A percentile compares a stretch with the other conserved stretches of the same genome.
Conservation (phyloP, 1,140 invertebrate genomes). For the Armadillidium nasatum region DNA sequence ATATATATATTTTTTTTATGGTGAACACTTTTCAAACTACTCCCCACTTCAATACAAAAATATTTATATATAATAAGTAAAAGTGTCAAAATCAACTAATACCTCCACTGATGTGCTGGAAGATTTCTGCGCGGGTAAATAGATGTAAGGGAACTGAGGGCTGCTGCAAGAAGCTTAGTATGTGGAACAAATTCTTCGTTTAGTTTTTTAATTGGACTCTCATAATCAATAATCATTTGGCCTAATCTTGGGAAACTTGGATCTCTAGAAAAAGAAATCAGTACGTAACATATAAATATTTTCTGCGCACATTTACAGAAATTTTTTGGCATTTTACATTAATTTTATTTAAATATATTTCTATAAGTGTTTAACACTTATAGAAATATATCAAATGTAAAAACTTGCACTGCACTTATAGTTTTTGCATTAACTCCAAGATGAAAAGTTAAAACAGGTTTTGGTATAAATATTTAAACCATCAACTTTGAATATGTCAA, state of each 20-base stretch:
- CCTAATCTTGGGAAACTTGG: slow-evolving; percentile 88
- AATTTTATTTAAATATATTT: too few relatives aligned
- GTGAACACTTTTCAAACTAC: background rate
- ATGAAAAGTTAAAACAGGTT: too few relatives aligned
- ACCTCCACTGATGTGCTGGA: slow-evolving; percentile 84
- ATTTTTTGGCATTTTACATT: too few relatives aligned
- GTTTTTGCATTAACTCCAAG: too few relatives aligned
- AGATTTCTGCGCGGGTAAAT: slow-evolving; percentile 86
- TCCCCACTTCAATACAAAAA: too few relatives aligned
- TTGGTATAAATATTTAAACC: too few relatives aligned
- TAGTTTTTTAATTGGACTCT: slow-evolving; percentile 89
- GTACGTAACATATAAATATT: slow-evolving; percentile 52
- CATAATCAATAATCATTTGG: slow-evolving; percentile 97
- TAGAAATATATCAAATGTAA: too few relatives aligned
- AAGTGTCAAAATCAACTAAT: slow-evolving; percentile 42
- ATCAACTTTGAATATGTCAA: too few relatives aligned
- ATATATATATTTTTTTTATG: background rate
- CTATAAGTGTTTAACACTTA: too few relatives aligned
- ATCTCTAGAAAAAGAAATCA: slow-evolving; percentile 58
- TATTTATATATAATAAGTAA: too few relatives aligned
- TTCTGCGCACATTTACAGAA: too few relatives aligned
- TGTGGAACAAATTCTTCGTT: slow-evolving; percentile 96
- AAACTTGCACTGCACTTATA: too few relatives aligned
- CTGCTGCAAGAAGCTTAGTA: slow-evolving; percentile 75
- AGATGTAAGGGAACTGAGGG: slow-evolving; percentile 77